Base-by-base conservation (phyloP, 2,888 invertebrate species). In the Eustalomyia histrio region DNA sequence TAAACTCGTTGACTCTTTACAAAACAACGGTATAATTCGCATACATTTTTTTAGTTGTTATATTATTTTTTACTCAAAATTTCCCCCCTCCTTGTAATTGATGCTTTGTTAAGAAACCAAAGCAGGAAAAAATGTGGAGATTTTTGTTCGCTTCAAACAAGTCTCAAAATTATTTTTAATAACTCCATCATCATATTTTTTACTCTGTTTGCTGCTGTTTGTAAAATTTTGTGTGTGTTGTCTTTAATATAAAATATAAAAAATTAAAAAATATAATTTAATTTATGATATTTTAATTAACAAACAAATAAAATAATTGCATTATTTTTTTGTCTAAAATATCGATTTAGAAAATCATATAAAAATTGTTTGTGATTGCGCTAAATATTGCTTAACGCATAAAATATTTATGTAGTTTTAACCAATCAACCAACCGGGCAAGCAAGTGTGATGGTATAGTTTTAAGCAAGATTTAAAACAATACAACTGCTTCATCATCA, bases 181-280 rank as follows among this genome's bases (percentile, higher is more conserved):
- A 75, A 61, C 47, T 75, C 33, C 43, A 68, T 43, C 68, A 53
- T 18, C 39, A 39, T 67, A 47, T 55, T 60, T 76, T 64, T 52
- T 58, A 75, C 64, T 67, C 67, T 67, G 67, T 67, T 67, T 74
- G 65, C 69, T 67, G 74, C 61, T 71, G 29, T 33, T 68, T 73
- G 72, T 65, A 61, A 65, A 73, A 29, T 55, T 71, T 47, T 76
- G 76, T 76, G 55, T 69, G 69, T 76, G 71, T 76, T 21, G 21
- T 21, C 4, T 21, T 21, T 21, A 24, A 58, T 55, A 24, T 24
- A 29, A 29, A 18, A 57, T 33, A 50, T 17, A 33, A 21, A 64
- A 64, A 29, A 29, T 29, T 3, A 24, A 29, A 29, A 29, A 29
- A 29, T 29, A 6, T 6, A 29, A 21, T 18, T 35, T 21, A n/a